Evolutionary conservation across 2,113 vertebrate genomes (phyloP), one percentile per base, ranked within the genome.

Genomic region (Serinus canaria): DNA sequence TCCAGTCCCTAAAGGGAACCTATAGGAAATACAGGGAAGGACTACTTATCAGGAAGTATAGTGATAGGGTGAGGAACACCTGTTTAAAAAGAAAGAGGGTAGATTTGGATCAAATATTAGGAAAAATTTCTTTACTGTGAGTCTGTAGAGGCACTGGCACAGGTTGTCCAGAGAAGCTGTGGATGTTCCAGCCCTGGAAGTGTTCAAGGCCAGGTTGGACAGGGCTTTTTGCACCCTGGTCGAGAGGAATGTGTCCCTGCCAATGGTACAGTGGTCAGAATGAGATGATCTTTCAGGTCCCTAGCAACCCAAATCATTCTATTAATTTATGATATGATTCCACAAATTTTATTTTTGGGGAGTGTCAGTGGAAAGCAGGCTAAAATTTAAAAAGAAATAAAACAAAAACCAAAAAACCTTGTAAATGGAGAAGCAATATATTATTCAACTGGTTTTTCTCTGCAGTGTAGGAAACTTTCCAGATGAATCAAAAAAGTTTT

Each of bases 131-230:
- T 64, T 27, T 6, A 18, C 19, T 33, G 6, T 25, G 7, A 59
- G 7, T 7, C 11, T 52, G 25, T 2, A 75, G 56, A 68, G 11
- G 8, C 18, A 10, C 17, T 41, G 28, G 24, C 3, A 75, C 43
- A 63, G 23, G 17, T 5, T 83, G 8, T 2, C 31, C 35, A 56
- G 30, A 33, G 44, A 70, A 47, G 13, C 10, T 47, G 37, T 43
- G n/a, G 25, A 15, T 0, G 0, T 2, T 27, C 3, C 22, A 16
- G 4, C 15, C 13, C 15, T 64, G 50, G 30, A 3, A 81, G 21
- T 33, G 25, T 15, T 35, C 68, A 52, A 37, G 49, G 15, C 6
- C 22, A 10, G 56, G 23, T 0, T 53, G 56, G 30, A 81, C 1
- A 15, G 16, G 27, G 30, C 19, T 64, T 10, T 23, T 13, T 56